Evolutionary conservation across 2,113 vertebrate species (phyloP).

Genomic region (Hipposideros armiger): DNA sequence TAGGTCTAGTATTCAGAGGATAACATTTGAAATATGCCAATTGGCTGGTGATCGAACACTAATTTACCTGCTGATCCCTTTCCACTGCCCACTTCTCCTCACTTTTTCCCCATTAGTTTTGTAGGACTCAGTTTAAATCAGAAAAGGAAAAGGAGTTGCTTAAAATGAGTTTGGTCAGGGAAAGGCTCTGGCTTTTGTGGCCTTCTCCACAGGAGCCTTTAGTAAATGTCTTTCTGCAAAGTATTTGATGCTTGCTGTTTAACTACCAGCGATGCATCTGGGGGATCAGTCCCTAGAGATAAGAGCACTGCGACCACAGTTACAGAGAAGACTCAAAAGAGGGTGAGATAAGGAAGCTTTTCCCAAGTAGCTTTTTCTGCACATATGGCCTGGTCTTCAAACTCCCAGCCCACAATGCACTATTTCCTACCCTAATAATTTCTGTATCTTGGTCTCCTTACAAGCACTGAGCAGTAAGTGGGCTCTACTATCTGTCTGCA

Average conservation of each 20-base stretch:
- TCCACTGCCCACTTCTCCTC: neutral
- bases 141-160: conserved; percentile 5
- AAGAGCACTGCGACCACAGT: neutral
- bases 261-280: neutral
- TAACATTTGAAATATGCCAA: neutral
- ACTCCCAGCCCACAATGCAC: neutral
- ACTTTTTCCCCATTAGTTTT: conserved; percentile 25
- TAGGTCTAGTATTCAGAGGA: neutral
- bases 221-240: conserved; percentile 31
- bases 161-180: conserved; percentile 19
- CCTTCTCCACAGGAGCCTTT: neutral
- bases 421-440: conserved; percentile 20
- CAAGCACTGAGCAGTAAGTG: conserved; percentile 15
- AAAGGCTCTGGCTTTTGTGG: neutral
- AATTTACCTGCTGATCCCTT: neutral
- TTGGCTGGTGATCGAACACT: neutral
- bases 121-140: conserved; percentile 22
- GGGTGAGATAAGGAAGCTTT: neutral
- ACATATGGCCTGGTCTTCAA: neutral
- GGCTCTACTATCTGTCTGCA: neutral
- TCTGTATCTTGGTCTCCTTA: conserved; percentile 50
- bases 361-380: conserved; percentile 39
- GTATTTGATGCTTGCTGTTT: conserved; percentile 18
- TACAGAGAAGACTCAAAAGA: conserved; percentile 21
- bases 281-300: neutral